phyloP scores from a whole-genome alignment of 2,113 vertebrate genomes.

The Ornithorhynchus anatinus region DNA sequence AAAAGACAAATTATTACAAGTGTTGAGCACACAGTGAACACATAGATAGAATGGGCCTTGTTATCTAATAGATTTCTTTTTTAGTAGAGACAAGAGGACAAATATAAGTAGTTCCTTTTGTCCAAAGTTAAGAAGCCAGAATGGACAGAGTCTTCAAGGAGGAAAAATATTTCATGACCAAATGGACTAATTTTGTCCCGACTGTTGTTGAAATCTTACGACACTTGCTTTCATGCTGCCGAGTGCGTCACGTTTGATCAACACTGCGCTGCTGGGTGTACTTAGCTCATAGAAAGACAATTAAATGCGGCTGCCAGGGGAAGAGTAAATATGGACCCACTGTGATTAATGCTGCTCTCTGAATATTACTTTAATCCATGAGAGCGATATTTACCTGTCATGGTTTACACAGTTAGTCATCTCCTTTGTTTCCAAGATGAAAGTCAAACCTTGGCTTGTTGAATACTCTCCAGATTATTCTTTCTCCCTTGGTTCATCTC shows the following conservation, averaged over 20 bases:
- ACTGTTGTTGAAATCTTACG: no score
- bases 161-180: no score
- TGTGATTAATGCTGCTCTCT: conserved; percentile 21
- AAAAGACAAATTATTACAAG: no score
- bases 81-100: no score
- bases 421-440: background rate
- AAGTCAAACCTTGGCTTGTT: background rate
- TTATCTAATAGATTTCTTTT: no score
- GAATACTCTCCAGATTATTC: background rate
- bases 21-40: no score
- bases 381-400: conserved; percentile 10
- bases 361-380: conserved; percentile 29
- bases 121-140: no score
- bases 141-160: no score
- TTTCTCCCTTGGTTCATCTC: background rate
- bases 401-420: conserved; percentile 26
- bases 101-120: no score
- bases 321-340: conserved; percentile 45
- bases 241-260: conserved; percentile 19
- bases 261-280: background rate
- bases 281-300: conserved; percentile 33
- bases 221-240: conserved; percentile 26
- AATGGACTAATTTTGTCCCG: no score
- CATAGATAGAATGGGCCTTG: no score
- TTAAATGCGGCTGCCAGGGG: conserved; percentile 30